phyloP scores from a whole-genome alignment of 2,113 vertebrate genomes.

The Muntiacus reevesi region DNA sequence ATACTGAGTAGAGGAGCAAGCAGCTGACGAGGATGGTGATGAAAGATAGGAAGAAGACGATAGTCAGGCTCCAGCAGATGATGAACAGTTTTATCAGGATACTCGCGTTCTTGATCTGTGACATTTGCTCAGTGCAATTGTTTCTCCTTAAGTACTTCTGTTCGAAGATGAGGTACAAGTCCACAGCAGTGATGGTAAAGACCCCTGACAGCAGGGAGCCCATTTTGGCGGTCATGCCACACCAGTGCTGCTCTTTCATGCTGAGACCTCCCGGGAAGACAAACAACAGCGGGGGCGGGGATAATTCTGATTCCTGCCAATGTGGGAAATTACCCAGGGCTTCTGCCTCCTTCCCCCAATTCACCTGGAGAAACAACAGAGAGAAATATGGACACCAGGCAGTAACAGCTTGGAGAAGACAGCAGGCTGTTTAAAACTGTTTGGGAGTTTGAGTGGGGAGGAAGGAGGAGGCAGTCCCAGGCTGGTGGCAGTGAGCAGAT shows the following conservation, averaged over 20 bases:
- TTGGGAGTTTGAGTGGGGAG: background rate
- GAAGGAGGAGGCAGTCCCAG: background rate
- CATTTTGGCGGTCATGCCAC: slow-evolving; percentile 33
- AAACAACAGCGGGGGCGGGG: background rate
- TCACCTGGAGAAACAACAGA: background rate
- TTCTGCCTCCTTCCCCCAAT: background rate
- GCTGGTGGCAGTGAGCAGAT: background rate
- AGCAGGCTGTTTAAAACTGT: background rate
- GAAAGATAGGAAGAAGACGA: background rate
- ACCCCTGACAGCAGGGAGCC: slow-evolving; percentile 53
- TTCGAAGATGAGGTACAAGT: slow-evolving; percentile 72
- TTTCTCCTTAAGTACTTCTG: background rate
- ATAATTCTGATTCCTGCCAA: background rate
- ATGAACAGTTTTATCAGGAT: accelerated
- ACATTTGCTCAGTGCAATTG: background rate
- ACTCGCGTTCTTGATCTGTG: accelerated
- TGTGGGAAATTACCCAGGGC: background rate
- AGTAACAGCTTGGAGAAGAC: background rate
- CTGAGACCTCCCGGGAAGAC: background rate
- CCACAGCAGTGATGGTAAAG: slow-evolving; percentile 58
- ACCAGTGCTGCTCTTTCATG: slow-evolving; percentile 20
- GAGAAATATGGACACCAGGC: background rate
- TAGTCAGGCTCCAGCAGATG: background rate
- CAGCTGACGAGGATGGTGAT: slow-evolving; percentile 13
- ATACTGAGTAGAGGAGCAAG: slow-evolving; percentile 57